Evolutionary conservation across 2,113 vertebrate species (phyloP).

Genomic region (Spizaetus ornatus): DNA sequence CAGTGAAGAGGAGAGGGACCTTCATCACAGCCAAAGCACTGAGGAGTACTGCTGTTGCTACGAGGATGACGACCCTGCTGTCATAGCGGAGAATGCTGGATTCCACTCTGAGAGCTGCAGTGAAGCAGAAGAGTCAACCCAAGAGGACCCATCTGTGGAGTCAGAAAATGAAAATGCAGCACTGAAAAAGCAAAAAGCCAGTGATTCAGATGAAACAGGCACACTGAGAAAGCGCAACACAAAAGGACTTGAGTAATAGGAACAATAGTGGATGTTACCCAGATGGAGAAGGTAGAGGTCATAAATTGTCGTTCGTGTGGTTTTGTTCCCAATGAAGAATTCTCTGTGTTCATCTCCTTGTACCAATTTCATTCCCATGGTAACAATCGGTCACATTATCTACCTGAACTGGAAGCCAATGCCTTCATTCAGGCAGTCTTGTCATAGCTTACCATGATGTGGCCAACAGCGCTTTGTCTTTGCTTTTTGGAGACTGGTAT

Average conservation of each 20-base stretch:
- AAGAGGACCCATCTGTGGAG: constrained; percentile 37
- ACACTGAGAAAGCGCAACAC: constrained; percentile 77
- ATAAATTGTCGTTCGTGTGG: not conserved
- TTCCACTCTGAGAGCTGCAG: constrained; percentile 72
- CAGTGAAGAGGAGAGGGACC: constrained; percentile 59
- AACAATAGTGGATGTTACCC: not conserved
- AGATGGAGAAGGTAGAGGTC: not conserved
- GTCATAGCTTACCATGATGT: not conserved
- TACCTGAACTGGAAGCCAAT: not conserved
- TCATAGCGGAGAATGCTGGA: constrained; percentile 82
- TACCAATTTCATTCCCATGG: not conserved
- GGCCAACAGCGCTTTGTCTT: not conserved
- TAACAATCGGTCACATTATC: not conserved
- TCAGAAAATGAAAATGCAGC: constrained; percentile 10
- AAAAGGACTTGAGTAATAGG: constrained; percentile 43
- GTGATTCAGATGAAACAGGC: constrained; percentile 19
- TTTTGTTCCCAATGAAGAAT: not conserved
- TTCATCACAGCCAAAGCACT: constrained; percentile 64
- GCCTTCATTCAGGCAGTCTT: not conserved
- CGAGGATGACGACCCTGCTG: constrained; percentile 74
- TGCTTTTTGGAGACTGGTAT: not conserved
- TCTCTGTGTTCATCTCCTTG: not conserved
- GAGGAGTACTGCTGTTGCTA: constrained; percentile 50
- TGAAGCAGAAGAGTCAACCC: constrained; percentile 73
- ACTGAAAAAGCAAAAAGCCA: not conserved